A percentile compares a stretch with the other conserved stretches of the same genome.
phyloP scores from a whole-genome alignment of 2,797 vertebrate genomes.

The Margarornis squamiger region DNA sequence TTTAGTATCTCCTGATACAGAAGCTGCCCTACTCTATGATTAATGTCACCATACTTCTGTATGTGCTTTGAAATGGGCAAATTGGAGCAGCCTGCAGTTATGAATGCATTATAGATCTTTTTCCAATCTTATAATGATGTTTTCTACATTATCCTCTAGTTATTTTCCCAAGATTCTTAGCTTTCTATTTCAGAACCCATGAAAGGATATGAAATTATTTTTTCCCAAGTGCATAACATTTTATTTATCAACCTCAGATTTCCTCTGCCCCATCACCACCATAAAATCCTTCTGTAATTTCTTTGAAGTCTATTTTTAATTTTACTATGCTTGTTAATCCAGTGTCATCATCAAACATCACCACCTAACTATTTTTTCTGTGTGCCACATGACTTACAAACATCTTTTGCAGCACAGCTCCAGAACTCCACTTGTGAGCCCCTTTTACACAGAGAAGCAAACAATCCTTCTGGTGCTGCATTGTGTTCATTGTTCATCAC shows the following conservation, averaged over 20 bases:
- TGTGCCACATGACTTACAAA: not conserved
- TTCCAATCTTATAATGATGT: not conserved
- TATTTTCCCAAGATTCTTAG: not conserved
- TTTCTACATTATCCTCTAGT: not conserved
- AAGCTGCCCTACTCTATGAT: not conserved
- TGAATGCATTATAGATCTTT: not conserved
- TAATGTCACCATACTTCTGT: not conserved
- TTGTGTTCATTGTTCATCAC: not conserved
- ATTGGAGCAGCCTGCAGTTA: not conserved
- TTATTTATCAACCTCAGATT: not conserved
- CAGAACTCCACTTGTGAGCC: not conserved
- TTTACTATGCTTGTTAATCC: not conserved
- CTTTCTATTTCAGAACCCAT: not conserved
- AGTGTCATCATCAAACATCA: not conserved
- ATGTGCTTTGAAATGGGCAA: not conserved
- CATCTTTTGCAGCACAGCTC: not conserved
- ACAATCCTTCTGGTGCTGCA: not conserved
- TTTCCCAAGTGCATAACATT: not conserved
- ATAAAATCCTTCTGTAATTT: not conserved
- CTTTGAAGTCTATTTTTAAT: not conserved
- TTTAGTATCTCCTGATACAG: not conserved
- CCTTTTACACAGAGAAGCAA: not conserved
- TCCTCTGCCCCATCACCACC: not conserved
- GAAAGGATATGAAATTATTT: not conserved
- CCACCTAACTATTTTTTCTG: not conserved